A percentile compares a stretch with the other conserved stretches of the same genome.
Conservation (phyloP, 2,888 invertebrate species). For the Agonopterix subpropinquella region DNA sequence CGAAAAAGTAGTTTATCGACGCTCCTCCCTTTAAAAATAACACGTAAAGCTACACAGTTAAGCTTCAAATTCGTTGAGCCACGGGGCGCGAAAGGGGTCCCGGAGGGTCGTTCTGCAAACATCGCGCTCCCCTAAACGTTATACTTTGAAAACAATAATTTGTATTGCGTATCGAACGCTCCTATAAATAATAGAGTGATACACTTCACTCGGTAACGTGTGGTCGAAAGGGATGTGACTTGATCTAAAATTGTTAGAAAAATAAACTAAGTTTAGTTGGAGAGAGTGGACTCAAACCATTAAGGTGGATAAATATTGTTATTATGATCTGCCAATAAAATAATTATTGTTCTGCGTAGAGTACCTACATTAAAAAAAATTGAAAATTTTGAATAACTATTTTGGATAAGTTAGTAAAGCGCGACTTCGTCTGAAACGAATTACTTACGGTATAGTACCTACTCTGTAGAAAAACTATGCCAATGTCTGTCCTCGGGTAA, state of each 20-base stretch:
- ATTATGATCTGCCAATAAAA: too few relatives aligned
- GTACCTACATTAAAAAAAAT: too few relatives aligned
- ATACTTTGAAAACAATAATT: constrained; percentile 77
- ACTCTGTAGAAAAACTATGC: too few relatives aligned
- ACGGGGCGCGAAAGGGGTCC: constrained; percentile 30
- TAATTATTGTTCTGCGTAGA: too few relatives aligned
- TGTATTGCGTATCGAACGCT: constrained; percentile 76
- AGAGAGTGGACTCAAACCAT: too few relatives aligned
- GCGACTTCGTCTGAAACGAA: too few relatives aligned
- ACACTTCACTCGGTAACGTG: constrained; percentile 47
- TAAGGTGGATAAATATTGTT: too few relatives aligned
- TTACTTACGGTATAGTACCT: too few relatives aligned
- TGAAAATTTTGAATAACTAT: too few relatives aligned
- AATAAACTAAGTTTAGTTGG: too few relatives aligned
- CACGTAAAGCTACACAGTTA: constrained; percentile 39
- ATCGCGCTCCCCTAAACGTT: constrained; percentile 72
- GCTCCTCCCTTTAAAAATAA: constrained; percentile 32
- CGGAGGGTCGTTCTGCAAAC: constrained; percentile 70
- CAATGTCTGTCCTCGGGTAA: too few relatives aligned
- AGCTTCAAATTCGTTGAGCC: constrained; percentile 43
- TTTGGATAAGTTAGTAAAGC: too few relatives aligned
- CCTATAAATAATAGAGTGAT: constrained; percentile 75
- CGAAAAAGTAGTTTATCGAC: constrained; percentile 49
- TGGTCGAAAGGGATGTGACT: neutral
- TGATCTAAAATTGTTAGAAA: neutral